Conservation (phyloP, 2,113 vertebrate genomes). For the mouse (Mus musculus) region DNA sequence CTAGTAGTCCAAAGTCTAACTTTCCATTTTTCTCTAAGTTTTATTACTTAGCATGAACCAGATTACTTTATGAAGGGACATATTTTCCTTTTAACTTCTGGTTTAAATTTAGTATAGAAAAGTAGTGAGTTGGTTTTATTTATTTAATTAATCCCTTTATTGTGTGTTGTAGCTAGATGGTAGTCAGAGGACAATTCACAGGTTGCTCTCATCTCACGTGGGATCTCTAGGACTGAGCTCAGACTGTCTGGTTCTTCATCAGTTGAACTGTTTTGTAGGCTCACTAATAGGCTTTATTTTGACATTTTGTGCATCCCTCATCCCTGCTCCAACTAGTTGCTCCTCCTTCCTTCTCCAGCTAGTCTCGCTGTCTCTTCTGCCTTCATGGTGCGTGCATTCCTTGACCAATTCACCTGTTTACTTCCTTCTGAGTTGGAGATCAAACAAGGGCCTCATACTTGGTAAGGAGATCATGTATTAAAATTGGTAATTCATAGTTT, state of each 20-base stretch:
- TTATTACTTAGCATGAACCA: background rate
- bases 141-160: background rate
- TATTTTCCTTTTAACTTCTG: background rate
- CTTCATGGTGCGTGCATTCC: background rate
- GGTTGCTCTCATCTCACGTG: background rate
- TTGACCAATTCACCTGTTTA: background rate
- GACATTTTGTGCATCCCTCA: background rate
- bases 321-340: background rate
- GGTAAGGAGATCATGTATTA: background rate
- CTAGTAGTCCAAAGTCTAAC: background rate
- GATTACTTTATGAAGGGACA: background rate
- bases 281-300: background rate
- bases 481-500: constrained; percentile 17
- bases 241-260: background rate
- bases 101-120: background rate
- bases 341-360: background rate
- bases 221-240: background rate
- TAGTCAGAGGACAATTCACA: background rate
- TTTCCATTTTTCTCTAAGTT: background rate
- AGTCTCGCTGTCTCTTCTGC: too few relatives aligned
- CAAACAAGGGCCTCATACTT: background rate
- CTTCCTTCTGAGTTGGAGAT: too few relatives aligned
- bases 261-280: too few relatives aligned
- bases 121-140: background rate
- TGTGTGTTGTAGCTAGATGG: background rate